Conservation (phyloP, 2,113 vertebrate genomes). For the Amblyopsis rosae region DNA sequence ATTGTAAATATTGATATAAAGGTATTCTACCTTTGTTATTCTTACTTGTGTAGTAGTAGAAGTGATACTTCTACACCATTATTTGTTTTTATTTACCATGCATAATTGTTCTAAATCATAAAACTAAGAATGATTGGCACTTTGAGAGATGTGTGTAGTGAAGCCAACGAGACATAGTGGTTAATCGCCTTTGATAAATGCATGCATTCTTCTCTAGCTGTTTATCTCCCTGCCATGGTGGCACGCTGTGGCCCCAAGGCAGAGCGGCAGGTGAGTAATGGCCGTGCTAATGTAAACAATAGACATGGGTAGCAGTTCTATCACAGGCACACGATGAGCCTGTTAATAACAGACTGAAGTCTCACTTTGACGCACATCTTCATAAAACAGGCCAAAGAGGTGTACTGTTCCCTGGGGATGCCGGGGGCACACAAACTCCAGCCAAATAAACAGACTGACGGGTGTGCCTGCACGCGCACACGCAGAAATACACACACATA, state of each 20-base stretch:
- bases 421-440: background rate
- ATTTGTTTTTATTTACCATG: background rate
- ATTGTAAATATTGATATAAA: too few species aligned
- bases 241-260: slow-evolving; percentile 53
- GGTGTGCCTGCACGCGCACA: background rate
- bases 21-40: too few species aligned
- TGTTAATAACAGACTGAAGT: slow-evolving; percentile 58
- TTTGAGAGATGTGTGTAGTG: slow-evolving; percentile 14
- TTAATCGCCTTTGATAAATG: slow-evolving; percentile 58
- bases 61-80: too few species aligned
- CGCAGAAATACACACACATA: slow-evolving; percentile 9
- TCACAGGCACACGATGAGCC: slow-evolving; percentile 44
- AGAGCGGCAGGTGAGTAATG: slow-evolving; percentile 62
- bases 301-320: slow-evolving; percentile 53
- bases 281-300: slow-evolving; percentile 66
- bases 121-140: slow-evolving; percentile 20
- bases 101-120: background rate
- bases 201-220: slow-evolving; percentile 53
- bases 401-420: slow-evolving; percentile 37
- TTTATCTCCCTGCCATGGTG: slow-evolving; percentile 46
- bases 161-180: slow-evolving; percentile 15
- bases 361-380: slow-evolving; percentile 48
- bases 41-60: too few species aligned
- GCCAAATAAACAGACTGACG: too few species aligned
- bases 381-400: slow-evolving; percentile 56